A percentile compares a stretch with the other conserved stretches of the same genome.
phyloP scores from a whole-genome alignment of 1,140 invertebrate species.

The Harpegnathos saltator region DNA sequence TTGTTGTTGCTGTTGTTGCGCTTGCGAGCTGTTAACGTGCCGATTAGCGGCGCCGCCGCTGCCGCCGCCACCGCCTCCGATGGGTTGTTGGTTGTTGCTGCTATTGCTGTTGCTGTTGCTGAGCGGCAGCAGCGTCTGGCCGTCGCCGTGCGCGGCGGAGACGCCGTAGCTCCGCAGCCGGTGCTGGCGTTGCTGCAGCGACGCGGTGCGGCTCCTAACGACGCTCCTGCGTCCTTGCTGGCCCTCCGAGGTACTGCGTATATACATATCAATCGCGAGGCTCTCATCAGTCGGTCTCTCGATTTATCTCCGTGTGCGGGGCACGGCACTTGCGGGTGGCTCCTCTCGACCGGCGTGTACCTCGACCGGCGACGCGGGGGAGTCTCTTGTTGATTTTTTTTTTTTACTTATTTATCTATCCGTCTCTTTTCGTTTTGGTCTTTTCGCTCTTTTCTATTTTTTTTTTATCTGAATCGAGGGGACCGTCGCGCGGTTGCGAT shows the following conservation, averaged over 20 bases:
- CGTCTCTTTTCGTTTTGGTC: not conserved
- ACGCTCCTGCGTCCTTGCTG: conserved; percentile 70
- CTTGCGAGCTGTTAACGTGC: conserved; percentile 68
- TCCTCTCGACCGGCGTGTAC: conserved; percentile 37
- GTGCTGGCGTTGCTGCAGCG: conserved; percentile 82
- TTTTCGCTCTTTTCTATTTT: conserved; percentile 1
- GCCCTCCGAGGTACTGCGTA: conserved; percentile 68
- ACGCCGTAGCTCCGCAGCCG: conserved; percentile 83
- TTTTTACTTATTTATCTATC: not conserved
- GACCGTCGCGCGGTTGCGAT: conserved; percentile 4
- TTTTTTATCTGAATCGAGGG: conserved; percentile 15
- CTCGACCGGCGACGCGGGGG: too few relatives aligned
- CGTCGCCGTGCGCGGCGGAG: conserved; percentile 80
- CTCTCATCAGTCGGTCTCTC: conserved; percentile 63
- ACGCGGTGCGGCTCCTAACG: conserved; percentile 77
- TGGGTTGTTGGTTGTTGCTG: conserved; percentile 67
- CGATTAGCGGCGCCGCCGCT: conserved; percentile 44
- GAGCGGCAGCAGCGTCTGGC: conserved; percentile 82
- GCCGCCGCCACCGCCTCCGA: conserved; percentile 7
- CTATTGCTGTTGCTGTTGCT: conserved; percentile 74
- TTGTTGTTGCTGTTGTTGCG: conserved; percentile 67
- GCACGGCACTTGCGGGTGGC: conserved; percentile 14
- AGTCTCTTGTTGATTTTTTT: not conserved
- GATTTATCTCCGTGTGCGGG: conserved; percentile 18
- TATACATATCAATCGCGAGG: conserved; percentile 66